Evolutionary conservation across 2,888 invertebrate species (phyloP).

Genomic region (Sminthurinus aureus): DNA sequence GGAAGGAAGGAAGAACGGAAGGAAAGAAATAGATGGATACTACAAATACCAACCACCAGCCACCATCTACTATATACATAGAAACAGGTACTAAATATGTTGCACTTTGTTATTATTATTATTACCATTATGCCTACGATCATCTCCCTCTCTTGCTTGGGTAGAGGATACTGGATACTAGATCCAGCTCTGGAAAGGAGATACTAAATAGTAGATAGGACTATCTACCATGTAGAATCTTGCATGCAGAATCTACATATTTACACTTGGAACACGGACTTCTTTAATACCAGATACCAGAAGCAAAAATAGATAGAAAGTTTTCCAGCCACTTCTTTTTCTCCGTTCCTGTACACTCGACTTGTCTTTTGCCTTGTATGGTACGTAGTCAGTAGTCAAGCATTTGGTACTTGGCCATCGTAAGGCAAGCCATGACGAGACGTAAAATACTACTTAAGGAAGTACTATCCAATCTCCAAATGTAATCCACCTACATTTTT

Average conservation of each 20-base stretch:
- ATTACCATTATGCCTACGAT: too few relatives aligned
- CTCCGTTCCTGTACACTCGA: neutral
- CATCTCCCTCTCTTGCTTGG: neutral
- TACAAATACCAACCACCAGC: too few relatives aligned
- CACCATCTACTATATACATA: too few relatives aligned
- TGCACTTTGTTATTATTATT: too few relatives aligned
- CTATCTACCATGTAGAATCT: too few relatives aligned
- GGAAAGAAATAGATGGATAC: neutral
- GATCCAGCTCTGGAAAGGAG: too few relatives aligned
- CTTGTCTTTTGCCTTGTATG: neutral
- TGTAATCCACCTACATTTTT: constrained; percentile 13
- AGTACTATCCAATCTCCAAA: constrained; percentile 18
- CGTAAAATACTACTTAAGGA: constrained; percentile 27
- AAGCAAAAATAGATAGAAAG: neutral
- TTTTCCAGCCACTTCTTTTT: neutral
- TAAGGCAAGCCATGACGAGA: constrained; percentile 18
- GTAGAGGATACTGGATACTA: too few relatives aligned
- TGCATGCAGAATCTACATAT: too few relatives aligned
- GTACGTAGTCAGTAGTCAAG: neutral
- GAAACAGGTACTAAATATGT: neutral
- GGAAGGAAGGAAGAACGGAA: neutral
- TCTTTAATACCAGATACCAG: too few relatives aligned
- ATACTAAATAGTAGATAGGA: too few relatives aligned
- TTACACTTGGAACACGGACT: too few relatives aligned
- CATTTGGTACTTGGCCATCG: neutral